Evolutionary conservation across 2,888 invertebrate species (phyloP).

Genomic region (Oegoconia quadripuncta): DNA sequence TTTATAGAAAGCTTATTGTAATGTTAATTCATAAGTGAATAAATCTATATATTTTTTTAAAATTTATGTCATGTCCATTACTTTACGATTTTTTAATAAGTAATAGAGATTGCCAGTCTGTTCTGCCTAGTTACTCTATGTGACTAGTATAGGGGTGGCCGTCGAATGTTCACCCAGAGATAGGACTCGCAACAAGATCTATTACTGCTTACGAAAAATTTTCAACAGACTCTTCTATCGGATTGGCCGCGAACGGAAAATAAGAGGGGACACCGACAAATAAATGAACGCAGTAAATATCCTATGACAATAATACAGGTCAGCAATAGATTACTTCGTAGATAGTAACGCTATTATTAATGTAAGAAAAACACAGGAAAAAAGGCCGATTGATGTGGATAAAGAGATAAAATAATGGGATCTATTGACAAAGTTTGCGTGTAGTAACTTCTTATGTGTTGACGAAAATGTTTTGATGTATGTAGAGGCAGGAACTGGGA

Average conservation of each 20-base stretch:
- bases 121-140: conserved; percentile 37
- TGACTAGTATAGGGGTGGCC: conserved; percentile 60
- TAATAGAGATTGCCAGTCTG: neutral
- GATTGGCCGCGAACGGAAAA: conserved; percentile 78
- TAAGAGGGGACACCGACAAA: conserved; percentile 76
- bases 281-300: conserved; percentile 77
- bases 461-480: conserved; percentile 24
- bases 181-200: conserved; percentile 76
- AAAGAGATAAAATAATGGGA: conserved; percentile 53
- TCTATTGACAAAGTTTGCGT: conserved; percentile 48
- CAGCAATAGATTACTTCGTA: conserved; percentile 74
- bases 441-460: conserved; percentile 14
- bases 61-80: too few species aligned
- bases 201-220: conserved; percentile 79
- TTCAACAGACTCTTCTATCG: conserved; percentile 75
- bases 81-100: too few species aligned
- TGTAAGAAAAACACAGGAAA: conserved; percentile 74
- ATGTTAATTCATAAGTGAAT: too few species aligned
- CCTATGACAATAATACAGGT: conserved; percentile 79
- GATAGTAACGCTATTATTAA: conserved; percentile 73
- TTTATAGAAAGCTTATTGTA: too few species aligned
- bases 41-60: too few species aligned
- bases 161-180: conserved; percentile 77
- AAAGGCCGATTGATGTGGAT: conserved; percentile 58
- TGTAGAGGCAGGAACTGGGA: conserved; percentile 20